Conservation (phyloP, 2,113 vertebrate species). For the Sorex fumeus region DNA sequence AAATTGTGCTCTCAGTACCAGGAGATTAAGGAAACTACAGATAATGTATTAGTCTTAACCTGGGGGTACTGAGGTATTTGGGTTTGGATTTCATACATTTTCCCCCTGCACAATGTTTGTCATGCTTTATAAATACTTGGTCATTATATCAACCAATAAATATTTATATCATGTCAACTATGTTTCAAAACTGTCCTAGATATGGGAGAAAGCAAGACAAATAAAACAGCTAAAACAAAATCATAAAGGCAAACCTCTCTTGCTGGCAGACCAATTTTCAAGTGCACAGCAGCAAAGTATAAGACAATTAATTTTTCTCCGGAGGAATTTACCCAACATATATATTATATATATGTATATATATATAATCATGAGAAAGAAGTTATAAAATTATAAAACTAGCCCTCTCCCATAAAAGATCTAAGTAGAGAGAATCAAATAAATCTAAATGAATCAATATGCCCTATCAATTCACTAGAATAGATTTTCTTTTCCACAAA, state of each 20-base stretch:
- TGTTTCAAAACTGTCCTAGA: not conserved
- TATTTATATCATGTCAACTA: not conserved
- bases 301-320: constrained; percentile 32
- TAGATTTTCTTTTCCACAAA: constrained; percentile 41
- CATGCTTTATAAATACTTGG: not conserved
- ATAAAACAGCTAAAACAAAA: not conserved
- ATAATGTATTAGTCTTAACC: not conserved
- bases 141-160: not conserved
- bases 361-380: not conserved
- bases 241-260: not conserved
- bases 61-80: not conserved
- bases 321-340: not conserved
- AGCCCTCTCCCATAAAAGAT: not conserved
- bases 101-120: not conserved
- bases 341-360: not conserved
- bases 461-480: constrained; percentile 4
- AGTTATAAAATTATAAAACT: constrained; percentile 32
- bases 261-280: not conserved
- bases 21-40: not conserved
- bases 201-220: not conserved
- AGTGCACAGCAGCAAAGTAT: not conserved
- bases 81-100: not conserved
- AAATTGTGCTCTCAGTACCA: not conserved
- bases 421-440: constrained; percentile 8
- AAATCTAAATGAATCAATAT: constrained; percentile 59